Evolutionary conservation across 2,113 vertebrate species (phyloP).

Genomic region (Cariama cristata): DNA sequence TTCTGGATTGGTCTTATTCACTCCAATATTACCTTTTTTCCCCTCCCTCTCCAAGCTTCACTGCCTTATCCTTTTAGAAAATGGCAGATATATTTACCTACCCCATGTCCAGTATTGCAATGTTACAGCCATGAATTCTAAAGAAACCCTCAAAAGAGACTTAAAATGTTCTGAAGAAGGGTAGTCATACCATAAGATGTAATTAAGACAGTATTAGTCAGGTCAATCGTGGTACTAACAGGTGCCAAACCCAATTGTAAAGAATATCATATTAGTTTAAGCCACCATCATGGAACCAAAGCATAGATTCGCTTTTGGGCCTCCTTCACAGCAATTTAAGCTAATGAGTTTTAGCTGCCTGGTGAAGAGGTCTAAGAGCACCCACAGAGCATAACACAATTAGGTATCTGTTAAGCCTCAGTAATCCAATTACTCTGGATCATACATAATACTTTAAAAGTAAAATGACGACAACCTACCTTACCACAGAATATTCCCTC

Average conservation of each 20-base stretch:
- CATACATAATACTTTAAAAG: not conserved
- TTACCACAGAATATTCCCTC: not conserved
- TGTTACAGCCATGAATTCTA: not conserved
- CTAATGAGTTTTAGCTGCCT: not conserved
- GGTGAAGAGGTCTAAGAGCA: not conserved
- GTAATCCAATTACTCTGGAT: not conserved
- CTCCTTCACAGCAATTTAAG: not conserved
- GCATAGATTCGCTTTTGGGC: not conserved
- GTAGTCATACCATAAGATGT: fast-evolving
- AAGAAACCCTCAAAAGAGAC: not conserved
- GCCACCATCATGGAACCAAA: not conserved
- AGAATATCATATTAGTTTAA: not conserved
- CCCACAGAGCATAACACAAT: not conserved
- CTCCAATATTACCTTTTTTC: not conserved
- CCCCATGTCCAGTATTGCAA: not conserved
- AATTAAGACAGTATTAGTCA: not conserved
- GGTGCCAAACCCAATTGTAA: not conserved
- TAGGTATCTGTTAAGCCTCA: not conserved
- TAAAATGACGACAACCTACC: not conserved
- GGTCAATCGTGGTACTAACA: not conserved
- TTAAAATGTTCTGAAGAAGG: not conserved
- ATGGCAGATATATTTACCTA: not conserved
- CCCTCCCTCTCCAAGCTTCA: not conserved
- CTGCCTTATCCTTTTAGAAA: not conserved
- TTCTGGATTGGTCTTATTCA: not conserved